Evolutionary conservation across 2,113 vertebrate genomes (phyloP), one percentile per base, ranked within the genome.

Genomic region (Platycercus adscitus): DNA sequence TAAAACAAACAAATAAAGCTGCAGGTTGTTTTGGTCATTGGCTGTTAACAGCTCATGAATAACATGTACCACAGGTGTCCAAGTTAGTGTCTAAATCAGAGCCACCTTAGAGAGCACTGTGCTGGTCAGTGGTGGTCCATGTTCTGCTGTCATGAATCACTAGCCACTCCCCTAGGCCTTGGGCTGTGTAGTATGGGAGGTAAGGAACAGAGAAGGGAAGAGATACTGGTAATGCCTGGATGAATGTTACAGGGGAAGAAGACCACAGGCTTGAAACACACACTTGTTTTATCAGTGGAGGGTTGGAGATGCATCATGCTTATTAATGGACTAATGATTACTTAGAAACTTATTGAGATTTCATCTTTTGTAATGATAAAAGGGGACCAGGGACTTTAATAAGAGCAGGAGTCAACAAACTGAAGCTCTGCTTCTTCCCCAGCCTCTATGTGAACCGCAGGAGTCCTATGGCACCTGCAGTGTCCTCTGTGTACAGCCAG

Each of bases 401-500:
- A 29, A 44, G 47, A 64, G 28, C 25, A 11, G 10, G 37, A 39
- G 12, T 58, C 17, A 44, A 39, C 29, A 66, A 19, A 21, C 26
- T 13, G 53, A 46, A 56, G n/a, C 65, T 72, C 17, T 3, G 5
- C 1, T 25, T 56, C n/a, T 44, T 65, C 43, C 65, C 8, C 33
- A 26, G 58, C 31, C 71, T 4, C 10, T 7, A 9, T 2, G 31
- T 29, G 31, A 58, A 35, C 20, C 4, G 14, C 13, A 58, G 56
- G 33, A 58, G 33, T 58, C 13, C 39, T 10, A 13, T 17, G 66
- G 60, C 83, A 50, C 60, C 65, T 29, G 37, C 44, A 11, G 2
- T 2, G 21, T 11, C 13, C 21, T 31, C 4, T 13, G 25, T 11
- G 5, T 2, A 5, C 8, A 44, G 64, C 18, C 5, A 1, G 10